Evolutionary conservation across 2,113 vertebrate species (phyloP).

Genomic region (Anhinga rufa): DNA sequence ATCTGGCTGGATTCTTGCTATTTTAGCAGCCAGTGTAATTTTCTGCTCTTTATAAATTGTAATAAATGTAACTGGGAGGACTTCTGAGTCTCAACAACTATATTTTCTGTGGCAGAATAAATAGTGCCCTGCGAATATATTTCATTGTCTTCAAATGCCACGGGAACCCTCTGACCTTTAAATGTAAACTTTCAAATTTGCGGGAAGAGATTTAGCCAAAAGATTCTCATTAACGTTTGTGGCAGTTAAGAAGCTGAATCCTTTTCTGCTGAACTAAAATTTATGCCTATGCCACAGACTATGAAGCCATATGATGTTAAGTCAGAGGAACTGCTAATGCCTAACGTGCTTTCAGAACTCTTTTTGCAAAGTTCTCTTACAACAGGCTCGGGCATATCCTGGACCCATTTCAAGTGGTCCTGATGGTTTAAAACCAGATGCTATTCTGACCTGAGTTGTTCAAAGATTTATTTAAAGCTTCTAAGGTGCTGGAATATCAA

Average conservation of each 20-base stretch:
- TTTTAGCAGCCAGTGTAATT: not conserved
- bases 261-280: not conserved
- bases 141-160: slow-evolving; percentile 14
- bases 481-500: not conserved
- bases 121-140: not conserved
- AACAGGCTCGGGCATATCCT: not conserved
- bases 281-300: not conserved
- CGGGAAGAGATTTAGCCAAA: not conserved
- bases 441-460: not conserved
- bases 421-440: not conserved
- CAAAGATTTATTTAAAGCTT: not conserved
- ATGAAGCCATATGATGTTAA: not conserved
- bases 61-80: not conserved
- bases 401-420: not conserved
- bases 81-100: not conserved
- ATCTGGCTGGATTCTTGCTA: not conserved
- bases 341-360: not conserved
- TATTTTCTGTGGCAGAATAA: not conserved
- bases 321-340: not conserved
- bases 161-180: not conserved
- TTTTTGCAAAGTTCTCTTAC: not conserved
- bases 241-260: not conserved
- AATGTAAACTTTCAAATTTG: slow-evolving; percentile 32
- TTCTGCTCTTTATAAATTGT: not conserved
- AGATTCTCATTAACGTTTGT: not conserved